A percentile compares a stretch with the other conserved stretches of the same genome.
Conservation (phyloP, 1,140 invertebrate genomes). For the Pogonomyrmex barbatus region DNA sequence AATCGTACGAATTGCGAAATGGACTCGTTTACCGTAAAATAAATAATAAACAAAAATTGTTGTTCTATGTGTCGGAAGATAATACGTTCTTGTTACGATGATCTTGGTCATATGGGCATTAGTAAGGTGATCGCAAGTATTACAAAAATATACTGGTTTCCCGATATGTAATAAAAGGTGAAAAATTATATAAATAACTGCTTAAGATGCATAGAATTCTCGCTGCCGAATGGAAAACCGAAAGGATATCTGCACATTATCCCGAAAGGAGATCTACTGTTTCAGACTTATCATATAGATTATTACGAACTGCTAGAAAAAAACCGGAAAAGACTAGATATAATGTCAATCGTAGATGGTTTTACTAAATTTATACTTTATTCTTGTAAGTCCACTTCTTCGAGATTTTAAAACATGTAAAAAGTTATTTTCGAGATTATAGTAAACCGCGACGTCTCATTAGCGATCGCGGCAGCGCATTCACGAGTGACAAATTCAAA, state of each 20-base stretch:
- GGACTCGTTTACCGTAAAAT: no score
- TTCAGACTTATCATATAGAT: constrained; percentile 21
- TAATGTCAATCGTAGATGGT: constrained; percentile 1
- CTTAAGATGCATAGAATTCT: constrained; percentile 35
- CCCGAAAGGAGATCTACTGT: neutral
- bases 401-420: constrained; percentile 24
- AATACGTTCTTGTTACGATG: no score
- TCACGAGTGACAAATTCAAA: constrained; percentile 26
- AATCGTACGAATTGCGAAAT: no score
- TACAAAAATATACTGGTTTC: constrained; percentile 31
- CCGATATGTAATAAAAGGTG: neutral
- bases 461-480: constrained; percentile 5
- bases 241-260: neutral
- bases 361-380: constrained; percentile 50
- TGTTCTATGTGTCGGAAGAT: no score
- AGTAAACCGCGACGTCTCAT: constrained; percentile 3
- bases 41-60: no score
- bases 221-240: neutral
- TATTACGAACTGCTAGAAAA: constrained; percentile 10
- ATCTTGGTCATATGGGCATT: neutral
- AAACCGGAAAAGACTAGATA: neutral
- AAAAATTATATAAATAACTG: constrained; percentile 12
- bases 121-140: neutral
- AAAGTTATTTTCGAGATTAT: constrained; percentile 28
- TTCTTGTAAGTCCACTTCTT: neutral